These are phyloP conservation scores for Centropristis striata DNA, from an alignment of 2,113 vertebrate genomes.

Conservation along the genomic window DNA sequence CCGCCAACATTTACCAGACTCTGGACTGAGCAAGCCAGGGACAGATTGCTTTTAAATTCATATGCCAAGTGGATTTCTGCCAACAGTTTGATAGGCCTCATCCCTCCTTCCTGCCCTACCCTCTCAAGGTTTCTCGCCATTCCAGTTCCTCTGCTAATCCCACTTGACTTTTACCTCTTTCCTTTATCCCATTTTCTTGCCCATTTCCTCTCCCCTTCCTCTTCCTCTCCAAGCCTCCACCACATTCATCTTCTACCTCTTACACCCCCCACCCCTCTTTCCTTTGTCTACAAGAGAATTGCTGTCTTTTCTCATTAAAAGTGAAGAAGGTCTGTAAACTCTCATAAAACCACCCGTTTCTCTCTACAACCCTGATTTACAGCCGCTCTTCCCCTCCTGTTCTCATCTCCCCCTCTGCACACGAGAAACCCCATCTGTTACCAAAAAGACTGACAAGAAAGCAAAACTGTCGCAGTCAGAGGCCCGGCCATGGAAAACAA, in stretches of 20 bases:
- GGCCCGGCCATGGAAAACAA: conserved; percentile 25
- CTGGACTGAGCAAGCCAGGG: conserved; percentile 6
- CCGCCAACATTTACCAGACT: conserved; percentile 30
- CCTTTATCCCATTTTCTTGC: conserved; percentile 21
- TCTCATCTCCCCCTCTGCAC: conserved; percentile 11
- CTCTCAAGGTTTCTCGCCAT: conserved; percentile 44
- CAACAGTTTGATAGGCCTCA: conserved; percentile 55
- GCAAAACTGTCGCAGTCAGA: conserved; percentile 49
- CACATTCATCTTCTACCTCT: conserved; percentile 34
- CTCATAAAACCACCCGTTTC: conserved; percentile 75
- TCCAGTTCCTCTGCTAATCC: conserved; percentile 56
- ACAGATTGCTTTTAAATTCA: conserved; percentile 52
- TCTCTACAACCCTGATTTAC: conserved; percentile 71
- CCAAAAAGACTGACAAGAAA: conserved; percentile 53
- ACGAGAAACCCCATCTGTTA: conserved; percentile 73
- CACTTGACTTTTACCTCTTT: conserved; percentile 51
- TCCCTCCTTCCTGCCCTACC: conserved; percentile 51
- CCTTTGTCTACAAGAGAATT: conserved; percentile 58
- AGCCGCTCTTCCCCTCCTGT: conserved; percentile 24
- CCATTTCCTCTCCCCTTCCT: conserved; percentile 18
- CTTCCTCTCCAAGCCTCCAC: conserved; percentile 2
- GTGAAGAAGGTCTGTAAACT: conserved; percentile 72
- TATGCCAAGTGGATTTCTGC: conserved; percentile 56
- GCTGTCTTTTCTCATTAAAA: conserved; percentile 79
- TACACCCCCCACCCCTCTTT: neutral